A percentile compares a stretch with the other conserved stretches of the same genome.
Conservation (phyloP, 2,797 vertebrate genomes). For the Pseudopleuronectes americanus region DNA sequence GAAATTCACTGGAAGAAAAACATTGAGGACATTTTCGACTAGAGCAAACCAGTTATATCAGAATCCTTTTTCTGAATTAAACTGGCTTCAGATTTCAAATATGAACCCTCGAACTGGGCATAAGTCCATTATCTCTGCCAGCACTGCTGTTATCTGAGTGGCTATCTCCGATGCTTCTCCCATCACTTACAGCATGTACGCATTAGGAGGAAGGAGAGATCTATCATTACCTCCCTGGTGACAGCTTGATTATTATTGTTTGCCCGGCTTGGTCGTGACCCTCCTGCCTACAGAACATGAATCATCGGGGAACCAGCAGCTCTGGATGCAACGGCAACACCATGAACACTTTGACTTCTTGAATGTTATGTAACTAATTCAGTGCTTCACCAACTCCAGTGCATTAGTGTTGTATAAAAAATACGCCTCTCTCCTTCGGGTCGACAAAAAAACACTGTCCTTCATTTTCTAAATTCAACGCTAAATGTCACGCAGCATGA, state of each 20-base stretch:
- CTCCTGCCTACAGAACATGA: conserved; percentile 75
- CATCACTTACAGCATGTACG: conserved; percentile 34
- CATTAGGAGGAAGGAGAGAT: conserved; percentile 46
- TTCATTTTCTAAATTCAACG: conserved; percentile 1
- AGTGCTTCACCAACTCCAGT: conserved; percentile 27
- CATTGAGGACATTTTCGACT: neutral
- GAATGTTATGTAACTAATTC: conserved; percentile 54
- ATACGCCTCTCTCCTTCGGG: neutral
- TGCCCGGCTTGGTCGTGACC: conserved; percentile 55
- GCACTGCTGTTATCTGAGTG: conserved; percentile 26
- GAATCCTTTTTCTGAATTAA: neutral
- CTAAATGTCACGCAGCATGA: neutral
- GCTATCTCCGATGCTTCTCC: conserved; percentile 21
- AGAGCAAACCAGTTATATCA: neutral
- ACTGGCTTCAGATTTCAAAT: conserved; percentile 10
- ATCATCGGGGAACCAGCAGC: conserved; percentile 64
- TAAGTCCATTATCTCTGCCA: conserved; percentile 6
- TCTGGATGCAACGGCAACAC: conserved; percentile 52
- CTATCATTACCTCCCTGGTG: conserved; percentile 60
- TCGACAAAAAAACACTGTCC: neutral
- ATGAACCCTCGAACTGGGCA: conserved; percentile 1
- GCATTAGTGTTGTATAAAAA: conserved; percentile 25
- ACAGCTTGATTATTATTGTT: conserved; percentile 70
- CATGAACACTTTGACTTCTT: conserved; percentile 43
- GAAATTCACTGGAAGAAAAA: neutral